phyloP scores from a whole-genome alignment of 2,888 invertebrate species.

The Lepidocyrtoides sp. region DNA sequence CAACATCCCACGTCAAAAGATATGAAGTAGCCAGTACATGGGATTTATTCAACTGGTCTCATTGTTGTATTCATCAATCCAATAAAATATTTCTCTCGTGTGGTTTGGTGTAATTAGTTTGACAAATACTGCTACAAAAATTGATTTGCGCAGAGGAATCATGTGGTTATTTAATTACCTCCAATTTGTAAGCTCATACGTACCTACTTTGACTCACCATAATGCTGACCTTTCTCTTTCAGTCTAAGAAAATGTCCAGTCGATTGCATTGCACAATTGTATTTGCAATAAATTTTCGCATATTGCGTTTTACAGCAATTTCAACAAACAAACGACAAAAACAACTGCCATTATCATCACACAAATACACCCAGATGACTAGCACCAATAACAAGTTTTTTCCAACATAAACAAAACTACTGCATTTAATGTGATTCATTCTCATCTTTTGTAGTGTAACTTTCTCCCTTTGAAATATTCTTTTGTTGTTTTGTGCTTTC shows the following conservation, averaged over 20 bases:
- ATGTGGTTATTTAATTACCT: background rate
- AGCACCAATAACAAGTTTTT: background rate
- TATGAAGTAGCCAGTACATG: too few relatives aligned
- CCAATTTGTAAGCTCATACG: background rate
- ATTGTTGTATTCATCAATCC: too few relatives aligned
- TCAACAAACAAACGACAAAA: background rate
- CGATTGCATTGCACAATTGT: too few relatives aligned
- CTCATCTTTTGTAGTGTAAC: background rate
- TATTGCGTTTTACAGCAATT: background rate
- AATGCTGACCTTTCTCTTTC: too few relatives aligned
- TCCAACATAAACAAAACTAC: background rate
- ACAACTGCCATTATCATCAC: background rate
- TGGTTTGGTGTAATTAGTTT: too few relatives aligned
- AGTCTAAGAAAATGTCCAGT: too few relatives aligned
- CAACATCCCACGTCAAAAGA: background rate
- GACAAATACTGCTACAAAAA: too few relatives aligned
- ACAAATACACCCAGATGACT: too few relatives aligned
- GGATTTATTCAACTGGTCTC: too few relatives aligned
- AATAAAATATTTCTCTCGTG: too few relatives aligned
- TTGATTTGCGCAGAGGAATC: too few relatives aligned
- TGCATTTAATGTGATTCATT: background rate
- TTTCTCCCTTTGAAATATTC: background rate
- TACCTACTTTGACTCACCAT: too few relatives aligned
- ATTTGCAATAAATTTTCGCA: background rate
- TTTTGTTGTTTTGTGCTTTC: background rate